These are phyloP conservation scores for Tolmerus cingulatus DNA, from an alignment of 2,888 invertebrate species.

Conservation along the genomic window DNA sequence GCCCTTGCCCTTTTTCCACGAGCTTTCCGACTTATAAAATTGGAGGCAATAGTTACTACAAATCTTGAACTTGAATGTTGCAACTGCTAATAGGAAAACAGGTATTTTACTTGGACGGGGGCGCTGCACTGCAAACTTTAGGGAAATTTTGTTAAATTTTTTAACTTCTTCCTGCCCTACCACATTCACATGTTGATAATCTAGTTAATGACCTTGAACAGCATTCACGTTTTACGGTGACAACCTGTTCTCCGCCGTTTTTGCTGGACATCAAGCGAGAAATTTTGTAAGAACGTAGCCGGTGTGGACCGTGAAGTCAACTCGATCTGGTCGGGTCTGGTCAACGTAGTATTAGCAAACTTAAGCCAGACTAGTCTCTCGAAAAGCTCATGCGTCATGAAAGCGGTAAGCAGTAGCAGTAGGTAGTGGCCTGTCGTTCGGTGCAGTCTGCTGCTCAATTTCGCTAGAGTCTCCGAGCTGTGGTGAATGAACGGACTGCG, in stretches of 20 bases:
- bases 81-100: too few relatives aligned
- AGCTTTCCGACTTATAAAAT: too few relatives aligned
- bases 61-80: too few relatives aligned
- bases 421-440: background rate
- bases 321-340: background rate
- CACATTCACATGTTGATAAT: background rate
- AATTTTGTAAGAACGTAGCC: background rate
- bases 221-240: background rate
- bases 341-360: background rate
- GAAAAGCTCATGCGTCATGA: background rate
- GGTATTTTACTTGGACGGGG: too few relatives aligned
- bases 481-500: background rate
- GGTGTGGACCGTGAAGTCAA: background rate
- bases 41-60: too few relatives aligned
- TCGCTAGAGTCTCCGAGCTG: background rate
- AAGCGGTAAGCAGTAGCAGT: background rate
- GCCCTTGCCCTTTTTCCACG: too few relatives aligned
- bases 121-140: too few relatives aligned
- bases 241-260: background rate
- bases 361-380: background rate
- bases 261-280: background rate
- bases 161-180: background rate
- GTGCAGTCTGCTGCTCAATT: background rate
- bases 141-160: background rate
- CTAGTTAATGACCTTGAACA: background rate